phyloP scores from a whole-genome alignment of 2,888 invertebrate species.

The Rotaria socialis region DNA sequence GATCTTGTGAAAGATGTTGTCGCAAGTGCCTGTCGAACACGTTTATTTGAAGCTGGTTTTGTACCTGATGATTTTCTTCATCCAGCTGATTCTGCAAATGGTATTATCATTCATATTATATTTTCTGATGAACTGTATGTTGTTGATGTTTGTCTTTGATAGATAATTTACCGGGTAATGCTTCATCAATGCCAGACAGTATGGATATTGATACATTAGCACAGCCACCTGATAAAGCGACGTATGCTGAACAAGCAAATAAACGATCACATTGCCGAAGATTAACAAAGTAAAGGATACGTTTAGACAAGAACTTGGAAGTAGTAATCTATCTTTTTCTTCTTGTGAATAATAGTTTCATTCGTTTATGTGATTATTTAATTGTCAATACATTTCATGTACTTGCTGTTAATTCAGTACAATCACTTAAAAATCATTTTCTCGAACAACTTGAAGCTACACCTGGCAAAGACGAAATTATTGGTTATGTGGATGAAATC shows the following conservation, averaged over 20 bases:
- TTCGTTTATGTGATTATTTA: constrained; percentile 60
- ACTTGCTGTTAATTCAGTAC: constrained; percentile 59
- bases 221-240: constrained; percentile 67
- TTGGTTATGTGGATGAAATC: constrained; percentile 48
- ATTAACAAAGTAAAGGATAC: constrained; percentile 68
- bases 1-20: constrained; percentile 65
- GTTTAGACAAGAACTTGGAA: background rate
- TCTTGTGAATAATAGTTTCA: constrained; percentile 54
- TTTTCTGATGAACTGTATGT: too few relatives aligned
- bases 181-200: constrained; percentile 30
- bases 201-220: constrained; percentile 60
- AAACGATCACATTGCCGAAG: constrained; percentile 76
- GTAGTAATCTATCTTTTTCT: background rate
- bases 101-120: background rate
- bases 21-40: constrained; percentile 71
- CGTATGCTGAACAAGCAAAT: constrained; percentile 78
- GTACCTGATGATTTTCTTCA: constrained; percentile 69
- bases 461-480: constrained; percentile 56
- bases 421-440: constrained; percentile 58
- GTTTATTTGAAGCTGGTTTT: constrained; percentile 73
- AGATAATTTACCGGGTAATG: background rate
- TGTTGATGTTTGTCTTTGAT: background rate
- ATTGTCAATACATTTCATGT: constrained; percentile 61
- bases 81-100: background rate
- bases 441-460: constrained; percentile 58